phyloP scores from a whole-genome alignment of 2,888 invertebrate species.

The Acronicta alni region DNA sequence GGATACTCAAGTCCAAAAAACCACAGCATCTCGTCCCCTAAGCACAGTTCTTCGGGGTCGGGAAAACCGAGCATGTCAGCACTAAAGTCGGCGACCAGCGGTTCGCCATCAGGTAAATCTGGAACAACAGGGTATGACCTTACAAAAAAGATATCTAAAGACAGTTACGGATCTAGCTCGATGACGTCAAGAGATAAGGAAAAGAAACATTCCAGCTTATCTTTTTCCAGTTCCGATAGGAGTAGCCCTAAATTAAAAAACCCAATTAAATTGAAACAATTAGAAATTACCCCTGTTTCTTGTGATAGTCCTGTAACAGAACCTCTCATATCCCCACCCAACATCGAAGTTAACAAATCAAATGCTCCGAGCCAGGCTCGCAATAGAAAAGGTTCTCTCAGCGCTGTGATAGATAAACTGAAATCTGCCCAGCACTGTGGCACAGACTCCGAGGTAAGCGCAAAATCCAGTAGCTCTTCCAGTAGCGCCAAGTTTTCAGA shows the following conservation, averaged over 20 bases:
- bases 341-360: conserved; percentile 90
- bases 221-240: conserved; percentile 87
- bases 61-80: conserved; percentile 97
- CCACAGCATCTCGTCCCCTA: conserved; percentile 94
- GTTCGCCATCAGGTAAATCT: conserved; percentile 91
- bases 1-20: conserved; percentile 94
- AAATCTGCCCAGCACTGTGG: conserved; percentile 93
- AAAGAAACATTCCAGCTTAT: conserved; percentile 86
- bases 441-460: conserved; percentile 85
- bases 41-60: conserved; percentile 92
- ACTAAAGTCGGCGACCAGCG: conserved; percentile 93
- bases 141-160: conserved; percentile 88
- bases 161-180: conserved; percentile 80
- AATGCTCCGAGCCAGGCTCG: conserved; percentile 90
- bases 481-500: conserved; percentile 84
- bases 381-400: conserved; percentile 93
- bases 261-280: conserved; percentile 91
- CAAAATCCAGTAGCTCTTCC: conserved; percentile 84
- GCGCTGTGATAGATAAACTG: conserved; percentile 96
- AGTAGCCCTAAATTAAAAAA: conserved; percentile 92
- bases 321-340: conserved; percentile 85
- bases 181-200: conserved; percentile 87
- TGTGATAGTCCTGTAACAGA: conserved; percentile 84
- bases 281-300: conserved; percentile 90
- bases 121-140: conserved; percentile 87